Evolutionary conservation across 1,140 invertebrate species (phyloP), one percentile per base, ranked within the genome.

Genomic region (Megathymus violae): DNA sequence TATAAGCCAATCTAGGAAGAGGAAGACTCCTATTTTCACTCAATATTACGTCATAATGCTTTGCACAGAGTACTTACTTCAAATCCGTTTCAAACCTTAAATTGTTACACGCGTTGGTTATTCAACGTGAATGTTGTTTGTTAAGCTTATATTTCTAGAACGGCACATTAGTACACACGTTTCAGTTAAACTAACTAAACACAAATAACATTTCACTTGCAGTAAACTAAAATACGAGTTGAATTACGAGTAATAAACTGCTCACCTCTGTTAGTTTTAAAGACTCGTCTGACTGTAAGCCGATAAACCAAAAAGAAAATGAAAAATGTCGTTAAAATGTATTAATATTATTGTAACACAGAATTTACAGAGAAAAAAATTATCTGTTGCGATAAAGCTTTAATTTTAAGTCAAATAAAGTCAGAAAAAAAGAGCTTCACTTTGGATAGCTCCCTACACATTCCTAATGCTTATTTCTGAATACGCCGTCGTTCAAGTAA

Each of bases 161-260:
- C 16, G 15, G 34, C 13, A 40, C 50, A 54, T 54, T 54, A 43
- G 27, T 41, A 25, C 36, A 19, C 34, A 38, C 36, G 51, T 54
- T 41, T 41, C 36, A 54, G 51, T 54, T 54, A 41, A 41, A 22
- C 38, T 54, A 54, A 54, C 38, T 54, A 54, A 54, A 54, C 17
- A 54, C 19, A 11, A 54, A 31, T 25, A 54, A 54, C 51, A 43
- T 54, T 54, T 54, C 38, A 54, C 51, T 43, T 41, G 51, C 38
- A 54, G 11, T 38, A n/a, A 52, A 54, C 51, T 54, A 54, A 54
- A 54, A 54, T 54, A 54, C 36, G 36, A 54, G 17, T 36, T 50
- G 51, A 54, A 13, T 54, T 54, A 54, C 51, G 36, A 41, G 27
- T 54, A 54, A 40, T 52, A 19, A 25, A 48, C 22, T n/a, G 38